phyloP scores from a whole-genome alignment of 2,113 vertebrate species.

The Strix aluco region DNA sequence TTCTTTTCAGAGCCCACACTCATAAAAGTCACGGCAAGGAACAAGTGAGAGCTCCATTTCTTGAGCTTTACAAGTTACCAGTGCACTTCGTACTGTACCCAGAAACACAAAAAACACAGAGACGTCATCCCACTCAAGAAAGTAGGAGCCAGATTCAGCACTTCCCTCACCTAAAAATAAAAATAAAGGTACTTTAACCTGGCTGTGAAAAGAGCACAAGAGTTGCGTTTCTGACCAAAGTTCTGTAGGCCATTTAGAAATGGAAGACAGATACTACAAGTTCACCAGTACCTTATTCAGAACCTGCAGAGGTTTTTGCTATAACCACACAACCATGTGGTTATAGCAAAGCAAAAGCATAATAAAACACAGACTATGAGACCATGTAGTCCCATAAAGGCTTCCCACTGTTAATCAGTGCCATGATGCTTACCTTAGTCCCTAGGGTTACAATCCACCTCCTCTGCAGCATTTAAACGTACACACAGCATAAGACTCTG shows the following conservation, averaged over 20 bases:
- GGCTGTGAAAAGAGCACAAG: background rate
- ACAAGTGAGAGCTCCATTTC: background rate
- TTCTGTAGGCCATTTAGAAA: background rate
- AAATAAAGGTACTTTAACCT: background rate
- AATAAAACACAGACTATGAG: background rate
- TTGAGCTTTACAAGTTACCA: background rate
- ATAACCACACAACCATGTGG: background rate
- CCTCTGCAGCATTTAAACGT: constrained; percentile 17
- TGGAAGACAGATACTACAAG: background rate
- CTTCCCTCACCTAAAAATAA: background rate
- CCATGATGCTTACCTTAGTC: constrained; percentile 49
- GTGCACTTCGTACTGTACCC: background rate
- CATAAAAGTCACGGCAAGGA: background rate
- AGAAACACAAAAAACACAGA: background rate
- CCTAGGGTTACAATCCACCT: constrained; percentile 20
- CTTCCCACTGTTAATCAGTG: background rate
- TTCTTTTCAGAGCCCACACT: background rate
- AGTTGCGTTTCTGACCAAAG: background rate
- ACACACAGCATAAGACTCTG: background rate
- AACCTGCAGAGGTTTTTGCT: background rate
- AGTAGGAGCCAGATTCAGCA: background rate
- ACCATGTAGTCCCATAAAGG: background rate
- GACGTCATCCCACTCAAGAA: background rate
- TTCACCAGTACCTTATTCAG: background rate
- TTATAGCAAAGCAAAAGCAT: background rate